These are phyloP conservation scores for Clivina fossor DNA, from an alignment of 2,888 invertebrate species.

Conservation along the genomic window DNA sequence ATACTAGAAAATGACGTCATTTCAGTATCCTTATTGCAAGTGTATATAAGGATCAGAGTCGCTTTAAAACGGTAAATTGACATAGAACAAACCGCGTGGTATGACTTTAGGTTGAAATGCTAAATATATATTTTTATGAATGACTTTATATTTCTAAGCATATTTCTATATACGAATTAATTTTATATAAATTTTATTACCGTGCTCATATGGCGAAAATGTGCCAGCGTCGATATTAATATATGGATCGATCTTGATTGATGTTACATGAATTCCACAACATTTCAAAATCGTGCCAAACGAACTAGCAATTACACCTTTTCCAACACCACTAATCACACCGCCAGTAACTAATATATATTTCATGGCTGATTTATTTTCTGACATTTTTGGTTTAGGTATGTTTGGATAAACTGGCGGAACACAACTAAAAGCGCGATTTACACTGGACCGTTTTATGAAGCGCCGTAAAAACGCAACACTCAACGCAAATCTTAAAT, in stretches of 20 bases:
- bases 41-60: slow-evolving; percentile 18
- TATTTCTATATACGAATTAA: neutral
- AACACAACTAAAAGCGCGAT: slow-evolving; percentile 22
- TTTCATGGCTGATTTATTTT: slow-evolving; percentile 68
- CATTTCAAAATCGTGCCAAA: slow-evolving; percentile 95
- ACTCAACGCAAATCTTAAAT: slow-evolving; percentile 9
- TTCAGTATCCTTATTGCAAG: slow-evolving; percentile 6
- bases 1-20: slow-evolving; percentile 5
- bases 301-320: slow-evolving; percentile 93
- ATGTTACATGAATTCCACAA: slow-evolving; percentile 93
- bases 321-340: slow-evolving; percentile 98
- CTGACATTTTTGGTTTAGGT: slow-evolving; percentile 19
- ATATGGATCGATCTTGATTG: slow-evolving; percentile 99
- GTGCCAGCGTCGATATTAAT: slow-evolving; percentile 99
- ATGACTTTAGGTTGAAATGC: slow-evolving; percentile 21
- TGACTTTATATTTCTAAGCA: no score
- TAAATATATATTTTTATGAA: slow-evolving; percentile 5
- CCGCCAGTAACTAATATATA: slow-evolving; percentile 98
- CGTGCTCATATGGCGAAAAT: slow-evolving; percentile 98
- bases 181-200: slow-evolving; percentile 55
- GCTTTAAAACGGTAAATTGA: slow-evolving; percentile 9
- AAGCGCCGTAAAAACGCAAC: slow-evolving; percentile 7
- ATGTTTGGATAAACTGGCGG: slow-evolving; percentile 23
- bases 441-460: slow-evolving; percentile 17
- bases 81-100: slow-evolving; percentile 28